Evolutionary conservation across 1,140 invertebrate genomes (phyloP).

Genomic region (Lysiphlebus fabarum): DNA sequence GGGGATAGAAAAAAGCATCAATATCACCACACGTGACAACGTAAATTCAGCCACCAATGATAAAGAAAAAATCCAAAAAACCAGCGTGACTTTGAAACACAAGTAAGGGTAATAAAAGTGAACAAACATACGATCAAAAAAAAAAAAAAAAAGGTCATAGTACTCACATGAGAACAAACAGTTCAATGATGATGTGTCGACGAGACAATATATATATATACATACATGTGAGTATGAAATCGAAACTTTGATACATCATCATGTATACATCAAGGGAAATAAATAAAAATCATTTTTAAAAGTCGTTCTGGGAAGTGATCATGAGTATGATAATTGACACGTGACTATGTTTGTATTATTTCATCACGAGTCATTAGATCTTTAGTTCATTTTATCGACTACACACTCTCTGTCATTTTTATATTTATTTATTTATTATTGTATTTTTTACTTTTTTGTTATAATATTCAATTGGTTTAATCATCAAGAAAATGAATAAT

Average conservation of each 20-base stretch:
- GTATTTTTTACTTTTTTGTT: no score
- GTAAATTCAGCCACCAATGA: background rate
- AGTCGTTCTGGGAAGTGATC: conserved; percentile 24
- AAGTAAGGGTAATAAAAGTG: conserved; percentile 7
- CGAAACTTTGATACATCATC: conserved; percentile 4
- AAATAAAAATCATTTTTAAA: conserved; percentile 15
- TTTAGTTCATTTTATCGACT: conserved; percentile 31
- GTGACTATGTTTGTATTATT: conserved; percentile 35
- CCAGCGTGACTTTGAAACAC: background rate
- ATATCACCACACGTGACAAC: conserved; percentile 26
- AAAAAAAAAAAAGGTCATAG: conserved; percentile 2
- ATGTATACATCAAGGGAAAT: conserved; percentile 22
- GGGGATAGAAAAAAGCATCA: conserved; percentile 23
- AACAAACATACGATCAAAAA: background rate
- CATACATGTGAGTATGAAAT: background rate
- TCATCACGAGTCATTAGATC: conserved; percentile 38
- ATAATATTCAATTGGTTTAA: no score
- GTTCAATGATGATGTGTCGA: conserved; percentile 7
- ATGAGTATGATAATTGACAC: conserved; percentile 25
- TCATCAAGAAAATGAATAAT: no score
- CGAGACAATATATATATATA: background rate
- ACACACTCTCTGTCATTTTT: no score
- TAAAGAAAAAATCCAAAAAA: no score
- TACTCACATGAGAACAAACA: conserved; percentile 16
- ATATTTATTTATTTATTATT: no score